Evolutionary conservation across 2,113 vertebrate species (phyloP), one percentile per base, ranked within the genome.

Genomic region (Ammodytes marinus): DNA sequence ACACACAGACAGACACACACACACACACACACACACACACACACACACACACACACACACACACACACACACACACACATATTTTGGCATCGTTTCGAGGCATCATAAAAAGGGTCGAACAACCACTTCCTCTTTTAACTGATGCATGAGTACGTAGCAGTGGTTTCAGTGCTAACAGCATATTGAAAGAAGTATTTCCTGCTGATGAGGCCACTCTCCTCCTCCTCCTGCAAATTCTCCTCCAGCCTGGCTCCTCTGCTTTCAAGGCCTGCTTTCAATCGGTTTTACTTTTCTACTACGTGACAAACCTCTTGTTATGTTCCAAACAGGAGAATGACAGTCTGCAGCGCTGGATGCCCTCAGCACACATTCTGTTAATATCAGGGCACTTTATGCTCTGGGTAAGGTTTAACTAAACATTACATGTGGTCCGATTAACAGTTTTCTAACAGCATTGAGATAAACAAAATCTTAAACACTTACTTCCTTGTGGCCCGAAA

Each of bases 401-500:
- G 13, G 72, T 40, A 50, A 5, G 53, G 6, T 52, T 72, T n/a
- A 43, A 69, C 27, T 40, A 14, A 58, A 60, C 42, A 42, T 35
- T 12, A 42, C 12, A 70, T 49, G 69, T 40, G 37, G 40, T 15
- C 19, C 40, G 12, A 71, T 35, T 42, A 52, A 64, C 13, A 9
- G 14, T 35, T 58, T 65, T 60, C 7, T 27, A 12, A 63, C 7
- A 53, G 11, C 27, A 59, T 57, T 14, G 14, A 27, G 3, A 10
- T 27, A 27, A 27, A 27, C 27, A 27, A 27, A 27, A 27, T 27
- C 27, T 27, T 27, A 52, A 78, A 54, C 86, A 97, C 98, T 98
- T 96, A 99, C 98, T 99, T 97, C 97, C 98, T 96, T 99, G 97
- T 96, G 98, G 98, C 96, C 98, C 98, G 69, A 98, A 99, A 95